Evolutionary conservation across 2,797 vertebrate species (phyloP), one percentile per base, ranked within the genome.

Genomic region (Manis pentadactyla): DNA sequence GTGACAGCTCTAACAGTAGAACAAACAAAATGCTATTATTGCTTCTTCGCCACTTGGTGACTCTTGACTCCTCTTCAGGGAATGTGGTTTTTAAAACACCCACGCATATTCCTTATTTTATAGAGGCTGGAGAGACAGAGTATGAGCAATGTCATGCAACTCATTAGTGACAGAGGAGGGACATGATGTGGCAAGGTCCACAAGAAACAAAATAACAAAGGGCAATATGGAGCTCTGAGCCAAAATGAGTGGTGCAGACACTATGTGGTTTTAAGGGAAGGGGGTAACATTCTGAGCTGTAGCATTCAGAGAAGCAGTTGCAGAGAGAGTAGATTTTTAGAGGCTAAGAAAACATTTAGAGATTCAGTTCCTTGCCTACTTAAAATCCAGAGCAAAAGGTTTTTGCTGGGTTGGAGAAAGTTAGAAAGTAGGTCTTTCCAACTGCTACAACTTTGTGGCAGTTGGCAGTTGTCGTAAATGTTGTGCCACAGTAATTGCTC

Each of bases 301-400:
- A 51, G 55, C 19, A 7, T 19, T 81, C 27, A 27, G 18, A 34
- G 39, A 59, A 83, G 31, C 46, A 64, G 17, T 88, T 68, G 46
- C 11, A 59, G 55, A 91, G 11, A 13, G 39, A 25, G 34, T 64
- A 15, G n/a, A 37, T 64, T 69, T 90, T 79, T 10, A 71, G 74
- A 75, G 49, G 7, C 1, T 39, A 71, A 68, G 83, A 61, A 86
- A 87, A 81, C 7, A 73, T 9, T 14, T 82, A 85, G 66, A 42
- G 34, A 37, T 81, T 92, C 19, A 46, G 15, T 46, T 86, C 92
- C 66, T 68, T 64, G 23, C 14, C 53, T 12, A 63, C 75, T 71
- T 92, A 37, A 82, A 91, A 82, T 19, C 93, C 37, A 95, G 89
- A 97, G 34, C n/a, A 64, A 25, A 85, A 86, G 17, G 12, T 92